Percentiles rank a stretch among this genome's conserved stretches.
These are phyloP conservation scores for Muscicapa striata DNA, from an alignment of 2,797 vertebrate species.

Conservation along the genomic window DNA sequence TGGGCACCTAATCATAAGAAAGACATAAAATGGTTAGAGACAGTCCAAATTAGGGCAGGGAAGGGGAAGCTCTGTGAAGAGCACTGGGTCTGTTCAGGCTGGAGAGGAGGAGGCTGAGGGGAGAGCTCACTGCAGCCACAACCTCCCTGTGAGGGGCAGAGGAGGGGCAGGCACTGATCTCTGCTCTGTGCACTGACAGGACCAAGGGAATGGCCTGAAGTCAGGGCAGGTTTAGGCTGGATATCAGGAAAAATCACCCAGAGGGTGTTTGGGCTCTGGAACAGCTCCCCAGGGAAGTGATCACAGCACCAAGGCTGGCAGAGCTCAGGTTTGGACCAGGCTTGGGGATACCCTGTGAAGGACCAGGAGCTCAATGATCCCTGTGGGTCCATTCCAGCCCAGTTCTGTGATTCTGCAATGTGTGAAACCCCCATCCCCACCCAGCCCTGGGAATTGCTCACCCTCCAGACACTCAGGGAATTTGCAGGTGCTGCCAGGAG, in stretches of 20 bases:
- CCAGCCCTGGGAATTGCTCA: background rate
- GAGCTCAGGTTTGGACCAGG: background rate
- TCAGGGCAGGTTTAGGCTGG: background rate
- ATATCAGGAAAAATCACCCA: background rate
- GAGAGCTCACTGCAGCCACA: rapidly evolving
- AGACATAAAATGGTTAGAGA: background rate
- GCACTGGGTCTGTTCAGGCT: background rate
- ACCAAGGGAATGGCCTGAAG: rapidly evolving
- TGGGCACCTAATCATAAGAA: background rate
- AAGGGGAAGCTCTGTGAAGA: background rate
- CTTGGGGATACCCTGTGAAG: background rate
- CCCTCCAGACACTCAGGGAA: background rate
- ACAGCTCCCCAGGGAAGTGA: no score
- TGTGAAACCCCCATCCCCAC: background rate
- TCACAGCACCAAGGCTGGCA: background rate
- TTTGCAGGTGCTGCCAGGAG: background rate
- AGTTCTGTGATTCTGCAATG: background rate
- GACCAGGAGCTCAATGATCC: background rate
- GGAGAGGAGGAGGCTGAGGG: background rate
- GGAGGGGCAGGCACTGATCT: background rate
- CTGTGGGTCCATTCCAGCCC: background rate
- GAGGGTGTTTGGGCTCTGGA: background rate
- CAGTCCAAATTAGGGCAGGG: background rate
- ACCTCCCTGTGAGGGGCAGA: background rate
- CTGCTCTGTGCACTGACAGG: background rate